phyloP scores from a whole-genome alignment of 2,888 invertebrate species.

The Ophioninae sp. region DNA sequence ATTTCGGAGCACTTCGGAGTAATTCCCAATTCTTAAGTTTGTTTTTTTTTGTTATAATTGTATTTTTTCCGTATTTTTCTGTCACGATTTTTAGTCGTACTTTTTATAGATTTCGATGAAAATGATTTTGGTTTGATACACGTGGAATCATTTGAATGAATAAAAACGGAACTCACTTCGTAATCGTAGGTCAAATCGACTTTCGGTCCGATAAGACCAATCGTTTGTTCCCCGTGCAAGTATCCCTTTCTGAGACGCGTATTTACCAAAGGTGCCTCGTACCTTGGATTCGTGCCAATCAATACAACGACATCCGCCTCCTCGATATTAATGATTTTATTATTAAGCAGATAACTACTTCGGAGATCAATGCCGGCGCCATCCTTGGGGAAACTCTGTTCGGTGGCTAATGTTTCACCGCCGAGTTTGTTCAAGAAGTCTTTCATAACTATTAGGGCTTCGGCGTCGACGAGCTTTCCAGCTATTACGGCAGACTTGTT shows the following conservation, averaged over 20 bases:
- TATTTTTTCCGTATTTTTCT: background rate
- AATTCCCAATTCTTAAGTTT: too few relatives aligned
- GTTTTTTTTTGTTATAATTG: background rate
- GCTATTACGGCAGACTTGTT: conserved; percentile 91
- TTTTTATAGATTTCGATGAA: background rate
- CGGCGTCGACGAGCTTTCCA: conserved; percentile 95
- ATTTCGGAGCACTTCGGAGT: background rate
- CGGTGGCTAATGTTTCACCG: conserved; percentile 93
- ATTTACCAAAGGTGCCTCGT: conserved; percentile 98
- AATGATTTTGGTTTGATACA: background rate
- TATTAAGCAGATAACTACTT: conserved; percentile 96
- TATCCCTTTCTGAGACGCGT: conserved; percentile 97
- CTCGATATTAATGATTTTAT: conserved; percentile 93
- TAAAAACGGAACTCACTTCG: conserved; percentile 82
- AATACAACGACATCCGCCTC: conserved; percentile 95
- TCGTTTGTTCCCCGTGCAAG: conserved; percentile 92
- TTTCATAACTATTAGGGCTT: conserved; percentile 94
- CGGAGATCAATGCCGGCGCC: conserved; percentile 92
- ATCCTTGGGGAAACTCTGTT: conserved; percentile 92
- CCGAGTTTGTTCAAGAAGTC: conserved; percentile 95
- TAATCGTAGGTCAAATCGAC: conserved; percentile 97
- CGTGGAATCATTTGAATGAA: background rate
- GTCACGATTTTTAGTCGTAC: background rate
- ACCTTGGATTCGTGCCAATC: conserved; percentile 98
- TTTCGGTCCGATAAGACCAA: conserved; percentile 94